Percentiles rank a stretch among this genome's conserved stretches.
Evolutionary conservation across 1,140 invertebrate genomes (phyloP).

Genomic region (Pseudoatta argentina): DNA sequence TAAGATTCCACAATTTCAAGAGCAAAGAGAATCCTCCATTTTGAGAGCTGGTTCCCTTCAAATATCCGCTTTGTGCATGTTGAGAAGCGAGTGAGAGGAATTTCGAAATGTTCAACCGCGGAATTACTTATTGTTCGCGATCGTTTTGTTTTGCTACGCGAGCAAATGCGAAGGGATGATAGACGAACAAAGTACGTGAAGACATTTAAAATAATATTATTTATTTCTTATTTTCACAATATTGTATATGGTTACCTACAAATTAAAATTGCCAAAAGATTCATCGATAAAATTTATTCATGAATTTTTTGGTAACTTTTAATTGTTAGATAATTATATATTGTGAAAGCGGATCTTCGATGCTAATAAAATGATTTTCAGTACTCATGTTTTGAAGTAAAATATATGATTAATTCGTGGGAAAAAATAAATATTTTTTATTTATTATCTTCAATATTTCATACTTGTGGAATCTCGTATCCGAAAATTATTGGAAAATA

Average conservation of each 20-base stretch:
- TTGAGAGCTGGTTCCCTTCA: not conserved
- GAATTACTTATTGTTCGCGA: not conserved
- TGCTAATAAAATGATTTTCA: not conserved
- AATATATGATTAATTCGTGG: conserved; percentile 1
- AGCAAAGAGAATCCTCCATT: conserved; percentile 21
- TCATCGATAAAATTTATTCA: no score
- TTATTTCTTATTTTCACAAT: not conserved
- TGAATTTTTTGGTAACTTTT: no score
- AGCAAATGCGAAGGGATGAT: not conserved
- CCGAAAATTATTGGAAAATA: not conserved
- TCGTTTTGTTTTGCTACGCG: conserved; percentile 1
- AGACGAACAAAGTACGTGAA: not conserved
- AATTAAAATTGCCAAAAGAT: no score
- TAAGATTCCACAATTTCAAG: conserved; percentile 26
- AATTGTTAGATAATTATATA: no score
- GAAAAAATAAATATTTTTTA: not conserved
- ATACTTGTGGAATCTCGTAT: not conserved
- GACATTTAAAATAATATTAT: not conserved
- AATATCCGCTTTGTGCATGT: not conserved
- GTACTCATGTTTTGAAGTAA: not conserved
- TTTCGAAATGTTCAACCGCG: conserved; percentile 9
- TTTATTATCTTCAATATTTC: conserved; percentile 1
- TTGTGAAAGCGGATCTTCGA: not conserved
- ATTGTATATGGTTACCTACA: no score
- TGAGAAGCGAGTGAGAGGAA: conserved; percentile 7